Percentiles rank a stretch among this genome's conserved stretches.
Conservation (phyloP, 1,140 invertebrate genomes). For the Drosophila pandora region DNA sequence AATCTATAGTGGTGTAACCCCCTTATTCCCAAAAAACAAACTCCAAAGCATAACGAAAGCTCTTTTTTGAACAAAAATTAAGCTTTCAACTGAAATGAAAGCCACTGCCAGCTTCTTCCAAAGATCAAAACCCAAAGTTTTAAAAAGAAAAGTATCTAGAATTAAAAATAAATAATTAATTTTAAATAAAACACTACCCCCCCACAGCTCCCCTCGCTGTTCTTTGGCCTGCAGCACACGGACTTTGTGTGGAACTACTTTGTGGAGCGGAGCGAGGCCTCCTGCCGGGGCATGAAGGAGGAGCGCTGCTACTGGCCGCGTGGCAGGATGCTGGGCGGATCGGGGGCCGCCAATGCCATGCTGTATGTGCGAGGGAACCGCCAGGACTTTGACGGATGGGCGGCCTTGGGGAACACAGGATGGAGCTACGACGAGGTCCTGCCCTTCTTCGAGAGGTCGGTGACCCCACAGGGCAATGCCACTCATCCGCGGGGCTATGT, state of each 20-base stretch:
- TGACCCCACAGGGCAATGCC: conserved; percentile 76
- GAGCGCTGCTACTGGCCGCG: conserved; percentile 87
- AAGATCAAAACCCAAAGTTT: background rate
- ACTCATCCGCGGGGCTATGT: conserved; percentile 60
- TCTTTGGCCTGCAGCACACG: conserved; percentile 84
- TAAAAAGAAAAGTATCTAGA: background rate
- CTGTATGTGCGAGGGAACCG: conserved; percentile 69
- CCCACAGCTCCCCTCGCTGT: conserved; percentile 85
- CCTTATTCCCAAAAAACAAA: too few relatives aligned
- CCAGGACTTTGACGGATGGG: conserved; percentile 86
- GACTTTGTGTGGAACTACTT: conserved; percentile 88
- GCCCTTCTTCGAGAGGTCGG: conserved; percentile 82
- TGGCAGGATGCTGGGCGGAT: conserved; percentile 90
- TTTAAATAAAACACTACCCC: background rate
- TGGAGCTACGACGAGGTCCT: conserved; percentile 74
- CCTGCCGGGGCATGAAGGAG: conserved; percentile 85
- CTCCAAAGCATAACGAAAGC: background rate
- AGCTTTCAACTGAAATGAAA: background rate
- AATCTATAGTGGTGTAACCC: too few relatives aligned
- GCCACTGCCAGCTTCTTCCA: too few relatives aligned
- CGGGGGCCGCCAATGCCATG: conserved; percentile 92
- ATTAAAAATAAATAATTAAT: background rate
- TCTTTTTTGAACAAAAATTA: conserved; percentile 1
- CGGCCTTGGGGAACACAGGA: conserved; percentile 83
- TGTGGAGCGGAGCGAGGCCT: conserved; percentile 85